phyloP scores from a whole-genome alignment of 2,888 invertebrate genomes.

The Megaustenia siamemsis region DNA sequence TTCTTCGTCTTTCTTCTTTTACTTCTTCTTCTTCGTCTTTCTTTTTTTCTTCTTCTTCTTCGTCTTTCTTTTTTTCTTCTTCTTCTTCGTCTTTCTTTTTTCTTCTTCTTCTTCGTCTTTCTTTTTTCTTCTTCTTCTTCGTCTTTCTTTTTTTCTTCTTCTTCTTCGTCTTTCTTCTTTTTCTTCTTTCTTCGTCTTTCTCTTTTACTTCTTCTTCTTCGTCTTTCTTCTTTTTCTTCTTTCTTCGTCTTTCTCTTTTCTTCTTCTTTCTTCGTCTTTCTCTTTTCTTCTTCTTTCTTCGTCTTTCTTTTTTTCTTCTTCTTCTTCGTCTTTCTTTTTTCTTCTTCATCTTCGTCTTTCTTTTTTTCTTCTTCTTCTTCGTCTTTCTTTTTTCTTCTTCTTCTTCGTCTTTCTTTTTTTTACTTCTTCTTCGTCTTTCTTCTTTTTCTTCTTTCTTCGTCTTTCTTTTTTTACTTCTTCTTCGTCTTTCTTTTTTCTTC shows the following conservation, averaged over 20 bases:
- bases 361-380: neutral
- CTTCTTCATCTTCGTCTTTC: neutral
- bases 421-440: neutral
- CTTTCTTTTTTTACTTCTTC: neutral
- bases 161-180: neutral
- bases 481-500: neutral
- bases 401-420: neutral
- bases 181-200: neutral
- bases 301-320: neutral
- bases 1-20: too few relatives aligned
- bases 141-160: neutral
- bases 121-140: neutral
- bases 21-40: neutral
- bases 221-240: neutral
- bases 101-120: neutral
- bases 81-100: neutral
- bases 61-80: neutral
- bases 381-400: neutral
- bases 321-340: neutral
- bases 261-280: neutral
- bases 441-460: neutral
- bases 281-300: neutral
- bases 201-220: neutral
- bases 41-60: neutral
- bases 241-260: neutral